Base-by-base conservation (phyloP, 2,888 invertebrate species). In the Phaedon cochleariae region DNA sequence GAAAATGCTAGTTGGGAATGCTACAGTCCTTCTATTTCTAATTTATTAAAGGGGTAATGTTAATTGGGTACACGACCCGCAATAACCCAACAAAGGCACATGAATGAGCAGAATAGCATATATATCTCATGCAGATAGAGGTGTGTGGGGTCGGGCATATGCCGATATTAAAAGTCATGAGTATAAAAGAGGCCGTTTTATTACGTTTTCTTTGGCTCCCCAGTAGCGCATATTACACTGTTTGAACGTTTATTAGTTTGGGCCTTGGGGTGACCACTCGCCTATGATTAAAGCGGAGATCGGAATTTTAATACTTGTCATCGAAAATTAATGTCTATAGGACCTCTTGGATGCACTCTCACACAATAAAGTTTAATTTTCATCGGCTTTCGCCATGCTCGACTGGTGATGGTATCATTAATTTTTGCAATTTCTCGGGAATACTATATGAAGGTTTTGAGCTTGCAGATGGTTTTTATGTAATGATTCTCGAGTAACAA, bases 221-320 rank as follows among this genome's bases (percentile, higher is more conserved):
- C 45, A 31, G 57, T 17, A 57, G 45, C 45, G 71, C 77, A 74
- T 75, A 78, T 80, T 79, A 74, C 74, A 77, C 77, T 77, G 78
- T 80, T 80, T 79, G 79, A 80, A 81, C 80, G 79, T 81, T 81
- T 80, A 81, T 81, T 80, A 80, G 80, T 59, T 79, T 10, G 34
- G 34, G 34, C 34, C 77, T 34, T 59, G 75, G 82, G 82, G 82
- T 80, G 82, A 81, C 81, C 82, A 79, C 77, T 81, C 78, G 79
- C 74, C 79, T 76, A 77, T 79, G 79, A 81, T 81, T 81, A 81
- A 80, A 80, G 73, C 75, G 68, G 57, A 73, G 78, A 73, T 72
- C 71, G 80, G 81, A 80, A 81, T 81, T 81, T 81, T 81, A 81
- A 81, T 81, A 81, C 76, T 78, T 77, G 81, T 81, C 81, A 80